Evolutionary conservation across 2,113 vertebrate species (phyloP), one percentile per base, ranked within the genome.

Genomic region (Poeciliopsis retropinna): DNA sequence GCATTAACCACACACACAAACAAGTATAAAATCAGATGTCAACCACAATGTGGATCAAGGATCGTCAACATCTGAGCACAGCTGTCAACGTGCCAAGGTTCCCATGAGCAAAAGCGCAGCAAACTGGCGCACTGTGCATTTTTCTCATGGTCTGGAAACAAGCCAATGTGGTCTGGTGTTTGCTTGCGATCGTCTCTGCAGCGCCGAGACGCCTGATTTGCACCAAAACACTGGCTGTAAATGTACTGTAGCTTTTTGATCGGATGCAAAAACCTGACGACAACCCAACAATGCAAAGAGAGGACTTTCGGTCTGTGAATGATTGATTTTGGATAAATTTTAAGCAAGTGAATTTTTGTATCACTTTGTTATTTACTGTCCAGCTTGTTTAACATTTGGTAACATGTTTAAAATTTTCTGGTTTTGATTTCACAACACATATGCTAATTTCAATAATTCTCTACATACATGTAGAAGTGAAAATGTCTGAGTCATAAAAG

Each of bases 1-100:
- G 32, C 3, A 44, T 31, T 3, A 78, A 88, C 88, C 86, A 31
- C 86, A 77, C 0, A 27, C 5, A 79, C 7, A 91, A 85, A 91
- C 69, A 84, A 68, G 66, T 15, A 39, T 29, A 30, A 72, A 19
- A 37, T 32, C 1, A 10, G 0, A 67, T 29, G 9, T 44, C 12
- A 17, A 85, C 82, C 85, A 67, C 86, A 73, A 6, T 4, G 69
- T 34, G 17, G 74, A 76, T 76, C 10, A 12, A 39, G 32, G 30
- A 28, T 39, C 8, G 51, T 85, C 67, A 84, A 71, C 79, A 75
- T 25, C 34, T 64, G 15, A 60, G 44, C n/a, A 12, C 44, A 77
- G 41, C 31, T 73, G 71, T 39, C 32, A 57, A 47, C n/a, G 14
- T 37, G 28, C 17, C 28, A 39, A 34, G 28, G 57, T 85, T 88